Percentiles rank a stretch among this genome's conserved stretches.
phyloP scores from a whole-genome alignment of 2,797 vertebrate species.

The Myripristis jacobus region DNA sequence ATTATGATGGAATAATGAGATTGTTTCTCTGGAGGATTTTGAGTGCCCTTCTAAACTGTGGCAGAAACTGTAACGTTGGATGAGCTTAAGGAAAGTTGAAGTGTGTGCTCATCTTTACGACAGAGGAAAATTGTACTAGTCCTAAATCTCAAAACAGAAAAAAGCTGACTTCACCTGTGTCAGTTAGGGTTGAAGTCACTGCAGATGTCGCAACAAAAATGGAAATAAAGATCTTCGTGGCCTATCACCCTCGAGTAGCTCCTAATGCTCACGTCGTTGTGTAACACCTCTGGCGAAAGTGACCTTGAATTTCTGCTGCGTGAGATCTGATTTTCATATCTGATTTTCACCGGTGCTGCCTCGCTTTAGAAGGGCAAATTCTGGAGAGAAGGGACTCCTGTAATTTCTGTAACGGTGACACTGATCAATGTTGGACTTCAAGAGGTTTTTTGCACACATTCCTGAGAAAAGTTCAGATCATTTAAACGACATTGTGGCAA shows the following conservation, averaged over 20 bases:
- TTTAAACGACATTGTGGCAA: slow-evolving; percentile 3
- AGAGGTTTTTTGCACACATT: not conserved
- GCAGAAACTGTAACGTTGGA: not conserved
- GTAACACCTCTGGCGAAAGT: not conserved
- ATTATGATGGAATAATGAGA: not conserved
- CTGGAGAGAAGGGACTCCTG: slow-evolving; percentile 4
- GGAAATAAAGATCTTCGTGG: too few species aligned
- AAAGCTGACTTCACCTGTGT: not conserved
- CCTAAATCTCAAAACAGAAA: not conserved
- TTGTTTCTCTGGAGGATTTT: too few species aligned
- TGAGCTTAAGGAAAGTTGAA: too few species aligned
- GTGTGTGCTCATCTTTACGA: not conserved
- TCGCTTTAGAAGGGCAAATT: slow-evolving; percentile 54
- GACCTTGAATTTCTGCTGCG: not conserved
- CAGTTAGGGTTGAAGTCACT: not conserved
- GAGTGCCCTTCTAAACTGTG: not conserved
- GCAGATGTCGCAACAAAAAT: not conserved
- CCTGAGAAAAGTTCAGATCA: slow-evolving; percentile 21
- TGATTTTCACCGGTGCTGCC: slow-evolving; percentile 2
- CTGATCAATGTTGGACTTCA: not conserved
- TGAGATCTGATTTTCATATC: not conserved
- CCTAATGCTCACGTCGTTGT: not conserved
- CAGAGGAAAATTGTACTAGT: not conserved
- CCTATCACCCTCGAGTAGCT: too few species aligned
- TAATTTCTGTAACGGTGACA: too few species aligned